Evolutionary conservation across 2,797 vertebrate species (phyloP).

Genomic region (Pygocentrus nattereri): DNA sequence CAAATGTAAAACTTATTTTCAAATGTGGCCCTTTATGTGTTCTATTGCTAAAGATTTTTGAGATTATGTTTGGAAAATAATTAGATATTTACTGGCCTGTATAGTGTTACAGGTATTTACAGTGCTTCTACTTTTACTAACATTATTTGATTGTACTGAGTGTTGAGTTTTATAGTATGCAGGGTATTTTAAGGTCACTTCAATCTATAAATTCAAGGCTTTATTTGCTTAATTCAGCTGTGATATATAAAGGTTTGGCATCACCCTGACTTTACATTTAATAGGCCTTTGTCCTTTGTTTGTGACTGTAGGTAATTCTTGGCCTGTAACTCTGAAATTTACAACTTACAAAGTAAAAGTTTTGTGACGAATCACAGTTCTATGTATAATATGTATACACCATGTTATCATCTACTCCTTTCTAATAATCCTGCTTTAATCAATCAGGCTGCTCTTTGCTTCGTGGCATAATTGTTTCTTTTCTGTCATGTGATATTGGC

Average conservation of each 20-base stretch:
- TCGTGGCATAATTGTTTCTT: background rate
- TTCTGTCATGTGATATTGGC: slow-evolving; percentile 4
- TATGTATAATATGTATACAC: background rate
- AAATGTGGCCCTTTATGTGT: no score
- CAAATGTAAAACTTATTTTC: no score
- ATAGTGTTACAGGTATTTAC: no score
- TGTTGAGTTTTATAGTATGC: background rate
- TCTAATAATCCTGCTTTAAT: background rate
- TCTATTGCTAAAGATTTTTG: no score
- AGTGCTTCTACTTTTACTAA: no score
- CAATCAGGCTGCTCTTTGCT: background rate
- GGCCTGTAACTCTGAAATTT: background rate
- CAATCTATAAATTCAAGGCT: background rate
- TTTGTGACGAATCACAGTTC: background rate
- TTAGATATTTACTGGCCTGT: no score
- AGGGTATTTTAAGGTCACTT: background rate
- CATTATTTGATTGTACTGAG: no score
- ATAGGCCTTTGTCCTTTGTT: slow-evolving; percentile 44
- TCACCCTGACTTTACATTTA: slow-evolving; percentile 47
- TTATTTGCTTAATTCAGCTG: slow-evolving; percentile 4
- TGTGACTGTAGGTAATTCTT: slow-evolving; percentile 22
- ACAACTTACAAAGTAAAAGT: background rate
- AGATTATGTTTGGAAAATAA: no score
- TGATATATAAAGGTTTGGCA: slow-evolving; percentile 31
- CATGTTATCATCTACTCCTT: background rate